phyloP scores from a whole-genome alignment of 2,888 invertebrate species.

The Cyclophora punctaria region DNA sequence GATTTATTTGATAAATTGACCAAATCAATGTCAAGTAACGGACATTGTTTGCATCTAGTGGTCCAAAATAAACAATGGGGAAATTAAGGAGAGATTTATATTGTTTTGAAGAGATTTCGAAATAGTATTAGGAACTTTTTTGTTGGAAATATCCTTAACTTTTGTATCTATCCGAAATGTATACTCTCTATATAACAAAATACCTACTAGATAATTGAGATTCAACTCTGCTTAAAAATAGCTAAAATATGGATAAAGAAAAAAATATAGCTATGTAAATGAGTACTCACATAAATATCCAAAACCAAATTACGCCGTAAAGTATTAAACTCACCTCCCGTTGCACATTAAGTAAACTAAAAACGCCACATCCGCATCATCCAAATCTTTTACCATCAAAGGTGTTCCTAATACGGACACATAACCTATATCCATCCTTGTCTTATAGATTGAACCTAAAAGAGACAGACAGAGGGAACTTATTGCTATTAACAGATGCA shows the following conservation, averaged over 20 bases:
- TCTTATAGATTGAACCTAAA: neutral
- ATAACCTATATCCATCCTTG: neutral
- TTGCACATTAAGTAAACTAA: constrained; percentile 13
- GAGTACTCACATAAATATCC: too few relatives aligned
- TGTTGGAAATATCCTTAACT: too few relatives aligned
- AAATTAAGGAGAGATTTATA: neutral
- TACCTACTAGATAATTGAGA: too few relatives aligned
- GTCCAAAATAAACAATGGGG: neutral
- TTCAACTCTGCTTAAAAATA: too few relatives aligned
- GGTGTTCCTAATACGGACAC: constrained; percentile 1
- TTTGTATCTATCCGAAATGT: too few relatives aligned
- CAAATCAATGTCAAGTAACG: constrained; percentile 5
- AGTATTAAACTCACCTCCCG: constrained; percentile 3
- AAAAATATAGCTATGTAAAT: too few relatives aligned
- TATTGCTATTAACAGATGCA: neutral
- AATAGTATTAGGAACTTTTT: too few relatives aligned
- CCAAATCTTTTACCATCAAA: constrained; percentile 19
- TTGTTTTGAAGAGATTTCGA: neutral
- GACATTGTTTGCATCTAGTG: neutral
- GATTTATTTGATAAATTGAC: constrained; percentile 10
- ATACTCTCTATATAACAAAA: too few relatives aligned
- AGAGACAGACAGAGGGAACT: neutral
- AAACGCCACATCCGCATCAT: constrained; percentile 20
- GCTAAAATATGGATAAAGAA: too few relatives aligned
- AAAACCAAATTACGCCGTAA: constrained; percentile 1